Percentiles rank a stretch among this genome's conserved stretches.
These are phyloP conservation scores for Zaprionus ornatus DNA, from an alignment of 1,140 invertebrate species.

Conservation along the genomic window DNA sequence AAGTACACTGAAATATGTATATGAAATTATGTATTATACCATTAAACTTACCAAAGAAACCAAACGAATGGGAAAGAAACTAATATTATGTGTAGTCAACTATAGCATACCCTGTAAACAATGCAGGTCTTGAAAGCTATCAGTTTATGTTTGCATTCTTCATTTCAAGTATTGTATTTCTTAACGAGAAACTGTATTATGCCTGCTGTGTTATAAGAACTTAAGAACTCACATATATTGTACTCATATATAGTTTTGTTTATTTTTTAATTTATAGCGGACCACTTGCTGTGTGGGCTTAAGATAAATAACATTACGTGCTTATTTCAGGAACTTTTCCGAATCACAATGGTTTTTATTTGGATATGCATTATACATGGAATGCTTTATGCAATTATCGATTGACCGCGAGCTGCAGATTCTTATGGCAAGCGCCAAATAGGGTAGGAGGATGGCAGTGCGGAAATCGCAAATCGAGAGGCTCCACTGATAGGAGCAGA, in stretches of 20 bases:
- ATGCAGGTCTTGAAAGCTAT: not conserved
- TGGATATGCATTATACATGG: not conserved
- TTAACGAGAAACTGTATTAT: not conserved
- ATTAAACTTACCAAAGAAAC: not conserved
- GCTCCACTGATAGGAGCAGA: conserved; percentile 20
- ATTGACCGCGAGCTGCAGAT: not conserved
- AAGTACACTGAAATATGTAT: conserved; percentile 9
- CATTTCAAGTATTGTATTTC: not conserved
- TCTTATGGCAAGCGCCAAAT: conserved; percentile 16
- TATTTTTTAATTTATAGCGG: not conserved
- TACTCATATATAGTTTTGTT: not conserved
- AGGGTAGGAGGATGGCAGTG: conserved; percentile 6
- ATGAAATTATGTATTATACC: conserved; percentile 1
- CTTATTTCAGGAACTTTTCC: not conserved
- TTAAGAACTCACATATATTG: not conserved
- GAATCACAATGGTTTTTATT: not conserved
- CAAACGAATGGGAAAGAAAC: not conserved
- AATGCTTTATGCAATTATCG: not conserved
- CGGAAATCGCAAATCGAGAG: conserved; percentile 12
- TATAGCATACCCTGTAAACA: not conserved
- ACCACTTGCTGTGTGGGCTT: not conserved
- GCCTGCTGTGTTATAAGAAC: not conserved
- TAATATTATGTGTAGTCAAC: not conserved
- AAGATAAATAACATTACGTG: not conserved
- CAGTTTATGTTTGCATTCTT: not conserved